Conservation (phyloP, 2,888 invertebrate species). For the Lithophane socia region DNA sequence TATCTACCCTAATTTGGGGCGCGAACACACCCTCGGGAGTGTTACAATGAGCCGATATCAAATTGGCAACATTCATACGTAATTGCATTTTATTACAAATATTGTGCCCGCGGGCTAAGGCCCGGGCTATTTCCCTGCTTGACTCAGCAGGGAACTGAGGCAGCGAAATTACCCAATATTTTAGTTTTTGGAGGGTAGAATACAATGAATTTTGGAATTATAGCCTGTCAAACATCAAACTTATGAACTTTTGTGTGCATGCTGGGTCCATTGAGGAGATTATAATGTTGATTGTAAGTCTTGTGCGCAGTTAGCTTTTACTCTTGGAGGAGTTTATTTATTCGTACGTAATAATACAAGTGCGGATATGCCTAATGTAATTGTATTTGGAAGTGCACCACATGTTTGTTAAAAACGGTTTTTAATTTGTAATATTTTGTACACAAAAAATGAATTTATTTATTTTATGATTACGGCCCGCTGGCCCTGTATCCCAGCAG, state of each 20-base stretch:
- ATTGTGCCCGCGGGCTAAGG: conserved; percentile 67
- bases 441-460: background rate
- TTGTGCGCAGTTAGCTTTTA: conserved; percentile 2
- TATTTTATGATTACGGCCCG: too few species aligned
- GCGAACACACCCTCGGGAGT: conserved; percentile 71
- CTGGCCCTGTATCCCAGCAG: too few species aligned
- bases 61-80: conserved; percentile 83
- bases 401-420: background rate
- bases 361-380: background rate
- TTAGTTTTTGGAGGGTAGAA: conserved; percentile 52
- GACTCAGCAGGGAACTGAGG: conserved; percentile 55
- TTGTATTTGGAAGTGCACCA: background rate
- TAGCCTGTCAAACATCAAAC: conserved; percentile 56
- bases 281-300: conserved; percentile 4
- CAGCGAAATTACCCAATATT: conserved; percentile 51
- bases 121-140: conserved; percentile 36
- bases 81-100: conserved; percentile 76
- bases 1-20: conserved; percentile 69
- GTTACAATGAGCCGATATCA: conserved; percentile 78
- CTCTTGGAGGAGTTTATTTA: background rate
- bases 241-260: conserved; percentile 36
- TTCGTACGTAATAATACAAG: background rate
- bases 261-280: conserved; percentile 33
- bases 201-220: conserved; percentile 59
- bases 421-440: background rate